These are phyloP conservation scores for Aplysina aerophoba DNA, from an alignment of 37 sponge, comb jelly and placozoan species.

Conservation along the genomic window DNA sequence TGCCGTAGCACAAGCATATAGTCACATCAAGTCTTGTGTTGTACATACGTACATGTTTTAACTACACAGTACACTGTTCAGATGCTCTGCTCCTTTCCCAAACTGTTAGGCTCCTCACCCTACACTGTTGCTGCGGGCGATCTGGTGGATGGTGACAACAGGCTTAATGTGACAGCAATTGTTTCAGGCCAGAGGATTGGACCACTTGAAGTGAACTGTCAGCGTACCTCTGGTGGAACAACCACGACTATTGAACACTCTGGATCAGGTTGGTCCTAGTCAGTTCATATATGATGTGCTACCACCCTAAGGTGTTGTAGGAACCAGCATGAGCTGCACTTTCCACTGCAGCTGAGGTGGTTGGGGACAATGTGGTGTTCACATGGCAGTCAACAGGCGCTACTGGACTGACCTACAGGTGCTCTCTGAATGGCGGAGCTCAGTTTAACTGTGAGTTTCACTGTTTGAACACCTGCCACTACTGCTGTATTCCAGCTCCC, in stretches of 20 bases:
- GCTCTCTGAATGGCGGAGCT: not conserved
- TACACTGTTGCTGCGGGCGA: not conserved
- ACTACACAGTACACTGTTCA: too few relatives aligned
- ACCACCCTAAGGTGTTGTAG: too few relatives aligned
- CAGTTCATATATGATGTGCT: too few relatives aligned
- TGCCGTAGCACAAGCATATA: not conserved
- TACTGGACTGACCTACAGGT: conserved; percentile 1
- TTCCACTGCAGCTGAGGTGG: not conserved
- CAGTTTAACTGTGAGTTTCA: not conserved
- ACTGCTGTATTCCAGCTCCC: too few relatives aligned
- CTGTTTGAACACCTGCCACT: not conserved
- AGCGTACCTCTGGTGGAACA: too few relatives aligned
- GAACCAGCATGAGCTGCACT: too few relatives aligned
- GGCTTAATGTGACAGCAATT: not conserved
- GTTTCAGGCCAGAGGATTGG: not conserved
- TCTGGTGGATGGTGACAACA: not conserved
- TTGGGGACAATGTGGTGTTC: conserved; percentile 1
- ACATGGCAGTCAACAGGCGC: not conserved
- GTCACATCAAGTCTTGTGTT: too few relatives aligned
- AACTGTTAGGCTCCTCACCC: not conserved
- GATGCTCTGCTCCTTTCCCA: too few relatives aligned
- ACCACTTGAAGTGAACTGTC: not conserved
- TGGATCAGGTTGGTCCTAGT: too few relatives aligned
- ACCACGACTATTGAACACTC: too few relatives aligned
- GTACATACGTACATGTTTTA: too few relatives aligned